These are phyloP conservation scores for Clostera curtula DNA, from an alignment of 2,888 invertebrate genomes.

Conservation along the genomic window DNA sequence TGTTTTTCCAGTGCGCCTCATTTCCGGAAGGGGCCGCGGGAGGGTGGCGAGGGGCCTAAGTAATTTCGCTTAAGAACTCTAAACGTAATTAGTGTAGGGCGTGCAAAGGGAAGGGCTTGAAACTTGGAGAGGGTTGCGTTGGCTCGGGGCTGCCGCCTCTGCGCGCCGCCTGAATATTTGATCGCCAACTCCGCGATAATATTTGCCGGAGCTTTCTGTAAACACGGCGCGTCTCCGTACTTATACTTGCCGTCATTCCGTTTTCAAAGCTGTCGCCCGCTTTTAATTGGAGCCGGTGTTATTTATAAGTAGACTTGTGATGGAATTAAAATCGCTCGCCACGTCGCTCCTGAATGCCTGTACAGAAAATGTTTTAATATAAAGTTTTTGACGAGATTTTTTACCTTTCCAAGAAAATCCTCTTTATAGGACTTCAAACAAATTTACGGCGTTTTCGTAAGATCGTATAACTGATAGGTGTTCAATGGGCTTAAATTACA, in stretches of 20 bases:
- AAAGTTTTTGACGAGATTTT: conserved; percentile 56
- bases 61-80: conserved; percentile 81
- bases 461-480: conserved; percentile 34
- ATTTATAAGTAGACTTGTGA: conserved; percentile 68
- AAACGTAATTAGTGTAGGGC: conserved; percentile 81
- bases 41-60: conserved; percentile 76
- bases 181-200: conserved; percentile 72
- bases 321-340: conserved; percentile 69
- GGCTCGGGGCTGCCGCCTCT: conserved; percentile 53
- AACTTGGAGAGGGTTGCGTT: conserved; percentile 77
- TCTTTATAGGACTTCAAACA: conserved; percentile 59
- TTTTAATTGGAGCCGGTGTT: conserved; percentile 69
- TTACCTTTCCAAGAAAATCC: conserved; percentile 52
- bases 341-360: conserved; percentile 55
- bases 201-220: conserved; percentile 72
- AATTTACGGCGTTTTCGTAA: conserved; percentile 43
- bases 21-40: conserved; percentile 65
- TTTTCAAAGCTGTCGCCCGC: conserved; percentile 64
- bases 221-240: conserved; percentile 65
- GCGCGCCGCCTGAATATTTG: conserved; percentile 71
- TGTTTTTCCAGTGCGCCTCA: conserved; percentile 73
- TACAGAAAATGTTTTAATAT: conserved; percentile 54
- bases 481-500: conserved; percentile 32
- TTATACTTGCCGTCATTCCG: conserved; percentile 60
- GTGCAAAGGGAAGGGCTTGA: conserved; percentile 77